Evolutionary conservation across 2,113 vertebrate genomes (phyloP), one percentile per base, ranked within the genome.

Genomic region (Zingel zingel): DNA sequence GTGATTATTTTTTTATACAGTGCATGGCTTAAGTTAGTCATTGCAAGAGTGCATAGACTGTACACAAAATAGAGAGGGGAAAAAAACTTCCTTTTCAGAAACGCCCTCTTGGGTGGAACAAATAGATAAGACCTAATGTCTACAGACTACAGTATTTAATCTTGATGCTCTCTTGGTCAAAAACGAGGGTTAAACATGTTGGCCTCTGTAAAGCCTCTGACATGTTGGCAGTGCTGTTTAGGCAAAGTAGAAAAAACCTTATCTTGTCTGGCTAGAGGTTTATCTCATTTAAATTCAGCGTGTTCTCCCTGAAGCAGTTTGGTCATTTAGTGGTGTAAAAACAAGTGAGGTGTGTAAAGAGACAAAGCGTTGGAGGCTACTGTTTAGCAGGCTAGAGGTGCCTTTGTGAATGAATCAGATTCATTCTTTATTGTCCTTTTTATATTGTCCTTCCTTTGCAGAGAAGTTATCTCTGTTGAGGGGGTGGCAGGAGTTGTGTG

Each of bases 291-390:
- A 50, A 66, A 89, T 86, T 72, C 79, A 87, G 61, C 1, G 48
- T 18, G 15, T 81, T 33, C 43, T 36, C 74, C 89, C 81, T 58
- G 57, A n/a, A 78, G 84, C 73, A 2, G 18, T 70, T 43, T 57
- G 63, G 63, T 45, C 81, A 82, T 85, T 89, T 88, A 90, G 62
- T 27, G 70, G 69, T 63, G 80, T 74, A 51, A 81, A 77, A 90
- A 69, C 70, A 61, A 83, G 53, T 53, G 73, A 84, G 65, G 68
- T 84, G 86, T 79, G 77, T 86, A 82, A 88, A 84, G 64, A 68
- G 58, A 45, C 25, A 8, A 68, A 33, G 23, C 3, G 65, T 81
- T 81, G 0, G 45, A 70, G 68, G 79, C 68, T 21, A 71, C n/a
- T 54, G 69, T 76, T 61, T 61, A 43, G 58, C 23, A 43, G 57